Conservation (phyloP, 1,140 invertebrate species). For the Rhyzopertha dominica region DNA sequence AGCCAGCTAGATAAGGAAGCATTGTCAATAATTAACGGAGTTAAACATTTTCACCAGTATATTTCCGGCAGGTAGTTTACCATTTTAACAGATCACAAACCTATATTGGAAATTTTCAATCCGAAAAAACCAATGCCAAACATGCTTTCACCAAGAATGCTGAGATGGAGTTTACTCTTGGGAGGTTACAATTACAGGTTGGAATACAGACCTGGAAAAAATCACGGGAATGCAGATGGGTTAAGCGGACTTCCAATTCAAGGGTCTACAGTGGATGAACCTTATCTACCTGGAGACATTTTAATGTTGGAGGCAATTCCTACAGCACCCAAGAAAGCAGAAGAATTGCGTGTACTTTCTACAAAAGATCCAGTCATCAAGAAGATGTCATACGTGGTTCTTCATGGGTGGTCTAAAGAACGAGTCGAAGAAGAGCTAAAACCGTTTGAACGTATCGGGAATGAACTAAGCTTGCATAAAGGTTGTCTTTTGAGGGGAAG, state of each 20-base stretch:
- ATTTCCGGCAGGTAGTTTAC: slow-evolving; percentile 51
- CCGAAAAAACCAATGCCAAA: slow-evolving; percentile 35
- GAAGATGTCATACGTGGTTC: too few species aligned
- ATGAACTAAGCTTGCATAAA: not conserved
- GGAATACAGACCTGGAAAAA: slow-evolving; percentile 27
- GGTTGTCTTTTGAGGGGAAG: slow-evolving; percentile 2
- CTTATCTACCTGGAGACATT: slow-evolving; percentile 14
- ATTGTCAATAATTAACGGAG: slow-evolving; percentile 48
- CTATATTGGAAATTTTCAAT: slow-evolving; percentile 47
- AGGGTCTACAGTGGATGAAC: slow-evolving; percentile 21
- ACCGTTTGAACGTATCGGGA: not conserved
- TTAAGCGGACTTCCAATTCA: slow-evolving; percentile 32
- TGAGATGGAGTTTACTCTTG: slow-evolving; percentile 39
- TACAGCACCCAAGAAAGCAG: slow-evolving; percentile 20
- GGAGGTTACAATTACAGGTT: slow-evolving; percentile 38
- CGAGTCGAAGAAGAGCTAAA: slow-evolving; percentile 12
- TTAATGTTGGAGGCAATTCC: slow-evolving; percentile 14
- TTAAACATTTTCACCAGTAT: slow-evolving; percentile 52
- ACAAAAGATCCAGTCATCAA: too few species aligned
- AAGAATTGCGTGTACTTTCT: too few species aligned
- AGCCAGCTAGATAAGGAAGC: slow-evolving; percentile 53
- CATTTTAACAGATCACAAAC: slow-evolving; percentile 49
- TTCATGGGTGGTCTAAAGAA: slow-evolving; percentile 22
- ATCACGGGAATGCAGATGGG: slow-evolving; percentile 27
- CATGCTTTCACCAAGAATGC: slow-evolving; percentile 33